Percentiles rank a stretch among this genome's conserved stretches.
Evolutionary conservation across 2,888 invertebrate genomes (phyloP).

Genomic region (Argyresthia albistria): DNA sequence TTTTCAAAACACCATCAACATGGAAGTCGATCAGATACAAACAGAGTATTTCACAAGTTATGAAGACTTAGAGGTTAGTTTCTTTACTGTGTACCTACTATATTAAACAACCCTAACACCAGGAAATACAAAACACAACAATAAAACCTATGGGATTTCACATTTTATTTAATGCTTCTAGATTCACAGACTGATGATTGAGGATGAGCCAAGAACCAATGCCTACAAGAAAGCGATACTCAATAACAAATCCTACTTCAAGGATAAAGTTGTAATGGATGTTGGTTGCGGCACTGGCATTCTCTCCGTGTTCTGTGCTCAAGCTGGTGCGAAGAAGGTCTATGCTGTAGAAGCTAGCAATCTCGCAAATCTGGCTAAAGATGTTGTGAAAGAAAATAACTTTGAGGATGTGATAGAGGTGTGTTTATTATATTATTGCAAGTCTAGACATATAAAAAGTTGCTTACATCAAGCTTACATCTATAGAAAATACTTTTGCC

Average conservation of each 20-base stretch:
- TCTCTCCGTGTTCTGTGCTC: slow-evolving; percentile 89
- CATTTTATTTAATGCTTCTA: slow-evolving; percentile 30
- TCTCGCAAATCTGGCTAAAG: slow-evolving; percentile 74
- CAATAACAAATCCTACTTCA: slow-evolving; percentile 75
- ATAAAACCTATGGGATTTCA: neutral
- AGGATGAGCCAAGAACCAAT: slow-evolving; percentile 81
- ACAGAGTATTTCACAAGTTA: slow-evolving; percentile 79
- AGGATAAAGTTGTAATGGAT: slow-evolving; percentile 87
- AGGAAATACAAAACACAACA: neutral
- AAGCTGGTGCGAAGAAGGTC: slow-evolving; percentile 91
- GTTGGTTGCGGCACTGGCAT: slow-evolving; percentile 92
- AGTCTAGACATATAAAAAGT: too few relatives aligned
- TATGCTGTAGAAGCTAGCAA: slow-evolving; percentile 89
- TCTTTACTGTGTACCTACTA: neutral
- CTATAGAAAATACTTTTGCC: too few relatives aligned
- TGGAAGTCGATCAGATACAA: neutral
- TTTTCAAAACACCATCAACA: neutral
- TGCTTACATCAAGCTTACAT: too few relatives aligned
- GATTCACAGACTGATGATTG: slow-evolving; percentile 87
- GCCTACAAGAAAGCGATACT: slow-evolving; percentile 88
- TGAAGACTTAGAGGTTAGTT: slow-evolving; percentile 81
- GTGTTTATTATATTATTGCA: slow-evolving; percentile 7
- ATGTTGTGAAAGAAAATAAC: slow-evolving; percentile 80
- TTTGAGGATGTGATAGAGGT: slow-evolving; percentile 78
- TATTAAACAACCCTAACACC: neutral